Evolutionary conservation across 2,797 vertebrate species (phyloP).

Genomic region (Syngnathus rostellatus): DNA sequence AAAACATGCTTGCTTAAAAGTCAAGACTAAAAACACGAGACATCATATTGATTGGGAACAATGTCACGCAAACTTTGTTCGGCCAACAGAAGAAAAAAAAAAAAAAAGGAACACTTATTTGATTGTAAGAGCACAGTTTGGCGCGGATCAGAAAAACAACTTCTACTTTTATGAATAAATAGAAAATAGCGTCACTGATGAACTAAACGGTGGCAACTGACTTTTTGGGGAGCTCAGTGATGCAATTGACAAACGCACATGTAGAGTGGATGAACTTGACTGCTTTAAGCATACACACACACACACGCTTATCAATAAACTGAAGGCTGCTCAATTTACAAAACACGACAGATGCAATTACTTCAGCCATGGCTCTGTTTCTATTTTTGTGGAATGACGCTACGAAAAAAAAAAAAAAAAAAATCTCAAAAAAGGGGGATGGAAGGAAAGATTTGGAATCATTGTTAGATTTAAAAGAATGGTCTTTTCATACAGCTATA

Average conservation of each 20-base stretch:
- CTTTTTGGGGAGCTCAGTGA: not conserved
- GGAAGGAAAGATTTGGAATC: constrained; percentile 7
- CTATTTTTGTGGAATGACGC: constrained; percentile 44
- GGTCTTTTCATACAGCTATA: constrained; percentile 14
- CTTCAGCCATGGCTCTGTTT: constrained; percentile 1
- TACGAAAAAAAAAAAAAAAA: constrained; percentile 9
- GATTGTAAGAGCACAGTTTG: constrained; percentile 88
- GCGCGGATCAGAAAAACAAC: constrained; percentile 63
- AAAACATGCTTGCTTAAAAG: constrained; percentile 64
- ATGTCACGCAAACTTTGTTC: constrained; percentile 32
- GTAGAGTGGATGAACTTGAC: not conserved
- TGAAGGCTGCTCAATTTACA: constrained; percentile 16
- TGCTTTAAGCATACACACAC: constrained; percentile 7
- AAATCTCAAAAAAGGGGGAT: constrained; percentile 9
- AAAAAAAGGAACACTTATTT: constrained; percentile 81
- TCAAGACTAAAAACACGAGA: constrained; percentile 75
- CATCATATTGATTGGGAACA: constrained; percentile 59
- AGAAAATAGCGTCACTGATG: constrained; percentile 10
- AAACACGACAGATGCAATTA: not conserved
- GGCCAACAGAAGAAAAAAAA: constrained; percentile 42
- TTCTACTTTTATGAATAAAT: constrained; percentile 67
- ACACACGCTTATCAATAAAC: constrained; percentile 6
- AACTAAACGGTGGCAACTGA: not conserved
- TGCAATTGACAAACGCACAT: constrained; percentile 4
- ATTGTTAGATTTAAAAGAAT: constrained; percentile 18